Conservation (phyloP, 2,797 vertebrate species). For the Champsocephalus gunnari region DNA sequence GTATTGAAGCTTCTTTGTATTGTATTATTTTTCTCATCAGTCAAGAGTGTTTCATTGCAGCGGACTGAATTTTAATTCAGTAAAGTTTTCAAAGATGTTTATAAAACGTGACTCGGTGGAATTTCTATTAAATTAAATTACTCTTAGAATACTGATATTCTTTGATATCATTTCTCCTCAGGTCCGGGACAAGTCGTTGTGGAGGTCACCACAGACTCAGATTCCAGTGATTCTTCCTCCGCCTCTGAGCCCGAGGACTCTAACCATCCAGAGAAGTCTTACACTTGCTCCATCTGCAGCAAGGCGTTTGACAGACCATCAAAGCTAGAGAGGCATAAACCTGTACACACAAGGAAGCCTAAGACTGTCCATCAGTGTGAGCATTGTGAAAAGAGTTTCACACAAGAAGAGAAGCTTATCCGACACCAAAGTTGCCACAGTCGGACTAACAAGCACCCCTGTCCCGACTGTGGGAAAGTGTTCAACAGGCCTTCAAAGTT, state of each 20-base stretch:
- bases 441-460: conserved; percentile 73
- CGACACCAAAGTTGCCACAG: conserved; percentile 69
- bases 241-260: conserved; percentile 24
- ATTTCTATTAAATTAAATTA: too few species aligned
- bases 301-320: conserved; percentile 75
- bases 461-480: conserved; percentile 76
- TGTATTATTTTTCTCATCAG: not conserved
- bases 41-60: not conserved
- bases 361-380: conserved; percentile 61
- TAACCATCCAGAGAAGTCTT: conserved; percentile 35
- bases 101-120: not conserved
- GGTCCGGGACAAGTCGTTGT: conserved; percentile 42
- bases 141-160: not conserved
- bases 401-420: conserved; percentile 60
- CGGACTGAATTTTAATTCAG: not conserved
- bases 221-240: conserved; percentile 42
- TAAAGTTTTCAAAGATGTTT: not conserved
- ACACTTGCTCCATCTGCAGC: conserved; percentile 67
- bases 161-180: conserved; percentile 36
- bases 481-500: conserved; percentile 76
- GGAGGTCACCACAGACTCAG: conserved; percentile 54
- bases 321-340: conserved; percentile 68
- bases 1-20: conserved; percentile 20
- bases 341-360: conserved; percentile 60
- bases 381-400: conserved; percentile 70